Evolutionary conservation across 2,888 invertebrate genomes (phyloP).

Genomic region (Buathra laborator): DNA sequence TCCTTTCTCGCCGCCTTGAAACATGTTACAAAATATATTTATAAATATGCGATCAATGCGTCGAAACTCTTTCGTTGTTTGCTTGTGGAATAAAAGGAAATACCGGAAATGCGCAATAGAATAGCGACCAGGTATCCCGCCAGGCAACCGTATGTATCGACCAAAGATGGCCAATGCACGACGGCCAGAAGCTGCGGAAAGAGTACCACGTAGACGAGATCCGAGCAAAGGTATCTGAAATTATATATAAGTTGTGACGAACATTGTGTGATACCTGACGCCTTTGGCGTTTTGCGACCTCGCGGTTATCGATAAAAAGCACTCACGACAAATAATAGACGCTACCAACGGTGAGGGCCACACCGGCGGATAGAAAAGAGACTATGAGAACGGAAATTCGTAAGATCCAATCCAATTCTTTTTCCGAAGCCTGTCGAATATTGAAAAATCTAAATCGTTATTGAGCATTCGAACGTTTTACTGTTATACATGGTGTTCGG

Average conservation of each 20-base stretch:
- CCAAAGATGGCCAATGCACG: conserved; percentile 88
- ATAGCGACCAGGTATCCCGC: conserved; percentile 86
- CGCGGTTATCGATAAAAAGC: background rate
- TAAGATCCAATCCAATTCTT: conserved; percentile 90
- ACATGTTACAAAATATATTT: background rate
- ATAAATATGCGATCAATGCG: background rate
- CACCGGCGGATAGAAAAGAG: conserved; percentile 87
- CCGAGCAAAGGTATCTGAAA: conserved; percentile 88
- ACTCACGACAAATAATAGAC: conserved; percentile 87
- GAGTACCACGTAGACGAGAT: conserved; percentile 90
- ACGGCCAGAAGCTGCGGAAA: conserved; percentile 91
- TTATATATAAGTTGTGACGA: conserved; percentile 12
- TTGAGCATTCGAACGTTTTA: background rate
- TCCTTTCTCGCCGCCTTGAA: conserved; percentile 87
- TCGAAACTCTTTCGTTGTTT: too few relatives aligned
- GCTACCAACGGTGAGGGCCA: conserved; percentile 89
- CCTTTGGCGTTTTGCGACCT: background rate
- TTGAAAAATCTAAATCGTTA: conserved; percentile 8
- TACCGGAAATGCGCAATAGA: conserved; percentile 85
- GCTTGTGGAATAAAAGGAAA: background rate
- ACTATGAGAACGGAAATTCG: conserved; percentile 88
- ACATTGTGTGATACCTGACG: too few relatives aligned
- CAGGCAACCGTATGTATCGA: conserved; percentile 90
- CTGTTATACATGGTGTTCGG: too few relatives aligned
- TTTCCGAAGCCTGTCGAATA: conserved; percentile 88